These are phyloP conservation scores for Sakesphorus luctuosus DNA, from an alignment of 2,113 vertebrate genomes.

Conservation along the genomic window DNA sequence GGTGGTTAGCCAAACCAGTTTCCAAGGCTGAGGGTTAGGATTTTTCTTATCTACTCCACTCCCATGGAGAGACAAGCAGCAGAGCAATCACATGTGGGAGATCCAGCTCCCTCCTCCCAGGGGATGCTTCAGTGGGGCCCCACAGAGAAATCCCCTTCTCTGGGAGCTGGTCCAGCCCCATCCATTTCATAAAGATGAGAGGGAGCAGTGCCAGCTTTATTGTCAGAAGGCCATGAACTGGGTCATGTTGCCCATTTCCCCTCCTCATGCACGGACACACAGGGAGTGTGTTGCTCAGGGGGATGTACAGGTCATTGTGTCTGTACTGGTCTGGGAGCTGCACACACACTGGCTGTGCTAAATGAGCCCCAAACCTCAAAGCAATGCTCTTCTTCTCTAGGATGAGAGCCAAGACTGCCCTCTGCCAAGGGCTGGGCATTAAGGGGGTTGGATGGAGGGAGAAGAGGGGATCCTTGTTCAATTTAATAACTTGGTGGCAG, in stretches of 20 bases:
- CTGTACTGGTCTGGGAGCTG: background rate
- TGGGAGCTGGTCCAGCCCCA: background rate
- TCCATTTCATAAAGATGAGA: background rate
- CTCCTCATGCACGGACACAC: background rate
- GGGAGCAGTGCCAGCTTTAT: background rate
- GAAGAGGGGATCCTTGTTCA: background rate
- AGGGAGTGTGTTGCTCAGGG: background rate
- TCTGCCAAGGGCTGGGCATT: background rate
- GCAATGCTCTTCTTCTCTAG: background rate
- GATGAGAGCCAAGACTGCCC: background rate
- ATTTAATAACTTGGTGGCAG: background rate
- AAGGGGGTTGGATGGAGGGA: background rate
- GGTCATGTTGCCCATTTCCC: background rate
- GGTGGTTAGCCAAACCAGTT: background rate
- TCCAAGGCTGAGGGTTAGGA: background rate
- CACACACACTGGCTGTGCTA: background rate
- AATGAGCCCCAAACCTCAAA: background rate
- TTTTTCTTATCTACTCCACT: background rate
- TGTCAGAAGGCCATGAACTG: background rate
- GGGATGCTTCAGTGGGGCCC: background rate
- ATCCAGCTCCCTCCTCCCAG: background rate
- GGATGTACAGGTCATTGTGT: accelerated
- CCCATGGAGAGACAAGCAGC: background rate
- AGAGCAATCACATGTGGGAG: background rate
- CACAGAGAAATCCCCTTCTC: background rate